Evolutionary conservation across 1,140 invertebrate genomes (phyloP), one percentile per base, ranked within the genome.

Genomic region (Plectrocnemia conspersa): DNA sequence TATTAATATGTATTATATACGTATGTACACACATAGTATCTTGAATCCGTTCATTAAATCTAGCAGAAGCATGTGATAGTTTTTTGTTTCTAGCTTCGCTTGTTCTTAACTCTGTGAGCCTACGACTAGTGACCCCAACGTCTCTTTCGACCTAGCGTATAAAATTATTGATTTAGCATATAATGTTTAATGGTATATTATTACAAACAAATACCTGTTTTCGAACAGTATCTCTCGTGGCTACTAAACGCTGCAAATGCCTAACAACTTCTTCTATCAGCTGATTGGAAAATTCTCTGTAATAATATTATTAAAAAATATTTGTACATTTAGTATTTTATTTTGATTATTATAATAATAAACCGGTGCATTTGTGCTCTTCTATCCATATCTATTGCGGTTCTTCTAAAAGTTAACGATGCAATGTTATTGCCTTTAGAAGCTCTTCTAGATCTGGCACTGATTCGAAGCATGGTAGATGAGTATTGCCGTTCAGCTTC

Each of bases 1-100:
- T n/a, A n/a, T n/a, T 9, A 16, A 40, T 9, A 19, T 40, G 15
- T 19, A 40, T 15, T 19, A 18, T 66, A 52, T 79, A 76, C 22
- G 69, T 33, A 3, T 15, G 27, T 33, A 52, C 57, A 69, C 54
- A 61, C 58, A 35, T 68, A 16, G 79, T 81, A 64, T 93, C 90
- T 70, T 93, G 89, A 24, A 93, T 70, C 64, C 91, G 88, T 70
- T 94, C 91, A 65, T 93, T 93, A 59, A 93, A 90, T 13, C 89
- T 77, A 0, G 89, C 86, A 55, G 85, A 84, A 0, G 82, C 68
- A 63, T 92, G 91, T 56, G 88, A 91, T 49, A 88, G 81, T 65
- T 91, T 89, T 67, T 93, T 93, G 5, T 84, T 82, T 67, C 93
- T 94, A 0, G 82, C 80, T 66, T 96, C 91, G 16, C 86, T 84